Percentiles rank a stretch among this genome's conserved stretches.
Conservation (phyloP, 2,888 invertebrate genomes). For the Eristalinus aeneus region DNA sequence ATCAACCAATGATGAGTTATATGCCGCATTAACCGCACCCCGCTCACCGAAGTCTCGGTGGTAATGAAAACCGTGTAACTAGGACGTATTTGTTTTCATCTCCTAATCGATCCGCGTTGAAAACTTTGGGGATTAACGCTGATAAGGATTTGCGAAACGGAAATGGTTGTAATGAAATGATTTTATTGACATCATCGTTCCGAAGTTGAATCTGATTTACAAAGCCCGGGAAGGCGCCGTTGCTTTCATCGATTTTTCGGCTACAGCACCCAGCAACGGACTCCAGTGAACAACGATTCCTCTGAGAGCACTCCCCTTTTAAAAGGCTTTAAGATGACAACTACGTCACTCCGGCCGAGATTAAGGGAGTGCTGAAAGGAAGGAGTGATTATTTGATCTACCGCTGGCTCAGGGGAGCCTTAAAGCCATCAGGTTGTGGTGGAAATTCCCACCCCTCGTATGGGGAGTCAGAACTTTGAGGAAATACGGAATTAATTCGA, state of each 20-base stretch:
- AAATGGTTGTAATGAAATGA: not conserved
- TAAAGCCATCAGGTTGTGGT: not conserved
- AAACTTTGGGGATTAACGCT: not conserved
- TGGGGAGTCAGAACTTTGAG: not conserved
- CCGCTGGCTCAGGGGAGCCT: not conserved
- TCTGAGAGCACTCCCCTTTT: not conserved
- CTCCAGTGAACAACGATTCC: not conserved
- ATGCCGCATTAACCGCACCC: not conserved
- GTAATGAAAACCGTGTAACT: not conserved
- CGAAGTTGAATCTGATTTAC: not conserved
- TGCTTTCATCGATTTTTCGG: not conserved
- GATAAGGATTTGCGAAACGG: not conserved
- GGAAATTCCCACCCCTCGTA: not conserved
- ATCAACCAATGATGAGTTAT: not conserved
- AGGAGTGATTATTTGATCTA: conserved; percentile 15
- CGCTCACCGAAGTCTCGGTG: not conserved
- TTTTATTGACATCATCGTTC: not conserved
- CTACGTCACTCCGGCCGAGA: not conserved
- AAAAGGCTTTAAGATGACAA: not conserved
- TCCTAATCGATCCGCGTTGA: not conserved
- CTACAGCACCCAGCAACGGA: not conserved
- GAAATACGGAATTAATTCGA: conserved; percentile 14
- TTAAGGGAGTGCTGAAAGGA: conserved; percentile 1
- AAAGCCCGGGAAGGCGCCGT: not conserved
- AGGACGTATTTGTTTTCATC: not conserved